Conservation (phyloP, 2,888 invertebrate genomes). For the Perizoma flavofasciatum region DNA sequence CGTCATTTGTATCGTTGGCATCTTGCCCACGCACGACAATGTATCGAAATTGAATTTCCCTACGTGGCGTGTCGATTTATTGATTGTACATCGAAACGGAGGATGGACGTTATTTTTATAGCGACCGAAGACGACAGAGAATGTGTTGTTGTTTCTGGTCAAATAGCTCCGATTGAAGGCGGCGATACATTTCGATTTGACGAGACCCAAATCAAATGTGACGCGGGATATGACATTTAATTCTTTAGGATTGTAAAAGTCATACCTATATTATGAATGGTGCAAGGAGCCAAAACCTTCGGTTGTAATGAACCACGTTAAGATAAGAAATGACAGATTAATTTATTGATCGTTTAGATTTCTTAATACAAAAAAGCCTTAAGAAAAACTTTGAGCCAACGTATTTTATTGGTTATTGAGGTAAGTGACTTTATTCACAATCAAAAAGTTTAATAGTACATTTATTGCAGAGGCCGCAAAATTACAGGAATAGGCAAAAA, state of each 20-base stretch:
- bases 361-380: slow-evolving; percentile 18
- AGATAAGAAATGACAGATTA: slow-evolving; percentile 53
- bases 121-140: slow-evolving; percentile 39
- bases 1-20: slow-evolving; percentile 59
- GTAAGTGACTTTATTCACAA: too few species aligned
- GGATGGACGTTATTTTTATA: slow-evolving; percentile 55
- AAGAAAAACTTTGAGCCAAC: slow-evolving; percentile 1
- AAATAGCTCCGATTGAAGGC: slow-evolving; percentile 33
- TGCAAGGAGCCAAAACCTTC: slow-evolving; percentile 41
- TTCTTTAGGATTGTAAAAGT: slow-evolving; percentile 51
- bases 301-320: slow-evolving; percentile 51
- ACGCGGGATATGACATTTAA: slow-evolving; percentile 52
- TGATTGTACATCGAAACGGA: slow-evolving; percentile 52
- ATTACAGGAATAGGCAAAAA: too few species aligned
- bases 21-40: slow-evolving; percentile 59
- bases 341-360: slow-evolving; percentile 37
- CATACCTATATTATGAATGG: slow-evolving; percentile 48
- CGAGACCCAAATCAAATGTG: slow-evolving; percentile 46
- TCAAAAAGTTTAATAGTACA: too few species aligned
- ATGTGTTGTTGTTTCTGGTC: slow-evolving; percentile 44
- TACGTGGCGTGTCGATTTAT: slow-evolving; percentile 58
- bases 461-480: too few species aligned
- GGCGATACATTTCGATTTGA: slow-evolving; percentile 28
- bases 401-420: background rate
- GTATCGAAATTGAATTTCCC: slow-evolving; percentile 63